Percentiles rank a stretch among this genome's conserved stretches.
phyloP scores from a whole-genome alignment of 2,888 invertebrate genomes.

The Drosophila anomalipes region DNA sequence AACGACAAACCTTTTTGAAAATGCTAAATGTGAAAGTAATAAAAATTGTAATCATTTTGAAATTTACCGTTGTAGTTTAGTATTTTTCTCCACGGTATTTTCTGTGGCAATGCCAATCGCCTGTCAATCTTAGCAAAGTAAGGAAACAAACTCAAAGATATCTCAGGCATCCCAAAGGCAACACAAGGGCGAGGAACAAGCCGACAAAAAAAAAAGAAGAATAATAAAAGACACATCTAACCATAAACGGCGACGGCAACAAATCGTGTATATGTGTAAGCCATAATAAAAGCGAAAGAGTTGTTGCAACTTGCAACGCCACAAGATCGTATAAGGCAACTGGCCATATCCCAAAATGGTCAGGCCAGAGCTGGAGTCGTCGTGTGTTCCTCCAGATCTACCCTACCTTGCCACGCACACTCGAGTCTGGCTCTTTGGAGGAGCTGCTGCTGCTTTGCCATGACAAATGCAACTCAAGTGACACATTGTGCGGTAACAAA shows the following conservation, averaged over 20 bases:
- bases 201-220: neutral
- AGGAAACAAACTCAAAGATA: slow-evolving; percentile 19
- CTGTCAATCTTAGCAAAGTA: slow-evolving; percentile 40
- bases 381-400: slow-evolving; percentile 22
- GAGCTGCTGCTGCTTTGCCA: slow-evolving; percentile 44
- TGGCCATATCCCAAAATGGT: slow-evolving; percentile 74
- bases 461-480: slow-evolving; percentile 81
- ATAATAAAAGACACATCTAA: slow-evolving; percentile 44
- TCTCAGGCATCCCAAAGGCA: slow-evolving; percentile 15
- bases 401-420: slow-evolving; percentile 20
- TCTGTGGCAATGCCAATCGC: slow-evolving; percentile 10
- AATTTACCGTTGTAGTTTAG: neutral
- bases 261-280: slow-evolving; percentile 33
- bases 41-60: neutral
- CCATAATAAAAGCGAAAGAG: slow-evolving; percentile 73
- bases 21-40: neutral
- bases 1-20: neutral
- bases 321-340: slow-evolving; percentile 66
- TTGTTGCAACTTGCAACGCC: slow-evolving; percentile 24
- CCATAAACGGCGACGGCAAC: slow-evolving; percentile 71
- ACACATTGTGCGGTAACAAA: slow-evolving; percentile 73
- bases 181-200: slow-evolving; percentile 24
- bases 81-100: neutral
- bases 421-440: slow-evolving; percentile 57
- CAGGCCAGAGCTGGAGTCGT: slow-evolving; percentile 41